These are phyloP conservation scores for Oreochromis spilurus DNA, from an alignment of 2,113 vertebrate genomes.

Conservation along the genomic window DNA sequence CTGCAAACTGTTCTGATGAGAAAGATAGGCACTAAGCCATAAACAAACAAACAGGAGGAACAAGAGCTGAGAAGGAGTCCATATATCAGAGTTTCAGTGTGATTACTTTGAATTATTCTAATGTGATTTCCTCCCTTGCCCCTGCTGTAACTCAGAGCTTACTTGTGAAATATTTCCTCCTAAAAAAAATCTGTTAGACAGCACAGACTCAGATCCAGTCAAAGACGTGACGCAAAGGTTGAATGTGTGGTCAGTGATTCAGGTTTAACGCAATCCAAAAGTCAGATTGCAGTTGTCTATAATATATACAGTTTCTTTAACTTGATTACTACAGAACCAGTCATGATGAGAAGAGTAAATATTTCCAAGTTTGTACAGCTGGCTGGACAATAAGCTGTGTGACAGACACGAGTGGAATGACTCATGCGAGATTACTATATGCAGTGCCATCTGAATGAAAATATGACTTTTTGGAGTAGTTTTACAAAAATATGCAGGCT, in stretches of 20 bases:
- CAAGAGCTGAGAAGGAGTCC: not conserved
- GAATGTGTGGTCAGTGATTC: not conserved
- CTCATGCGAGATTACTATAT: not conserved
- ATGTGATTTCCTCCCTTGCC: not conserved
- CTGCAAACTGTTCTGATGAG: not conserved
- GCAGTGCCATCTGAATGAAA: not conserved
- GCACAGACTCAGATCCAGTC: not conserved
- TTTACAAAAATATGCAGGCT: not conserved
- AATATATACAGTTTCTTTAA: slow-evolving; percentile 4
- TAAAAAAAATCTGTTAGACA: not conserved
- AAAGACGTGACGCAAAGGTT: not conserved
- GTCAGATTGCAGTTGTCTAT: not conserved
- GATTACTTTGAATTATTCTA: not conserved
- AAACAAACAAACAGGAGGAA: slow-evolving; percentile 9
- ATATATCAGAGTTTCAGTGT: not conserved
- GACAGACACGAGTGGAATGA: not conserved
- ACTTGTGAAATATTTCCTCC: not conserved
- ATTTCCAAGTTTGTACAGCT: not conserved
- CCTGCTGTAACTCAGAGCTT: not conserved
- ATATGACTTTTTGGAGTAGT: not conserved
- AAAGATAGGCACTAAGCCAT: not conserved
- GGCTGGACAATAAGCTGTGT: not conserved
- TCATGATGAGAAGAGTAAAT: slow-evolving; percentile 6
- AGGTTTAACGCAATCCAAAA: not conserved
- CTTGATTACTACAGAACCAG: not conserved